A percentile compares a stretch with the other conserved stretches of the same genome.
Evolutionary conservation across 2,888 invertebrate species (phyloP).

Genomic region (Willowsia nigromaculata): DNA sequence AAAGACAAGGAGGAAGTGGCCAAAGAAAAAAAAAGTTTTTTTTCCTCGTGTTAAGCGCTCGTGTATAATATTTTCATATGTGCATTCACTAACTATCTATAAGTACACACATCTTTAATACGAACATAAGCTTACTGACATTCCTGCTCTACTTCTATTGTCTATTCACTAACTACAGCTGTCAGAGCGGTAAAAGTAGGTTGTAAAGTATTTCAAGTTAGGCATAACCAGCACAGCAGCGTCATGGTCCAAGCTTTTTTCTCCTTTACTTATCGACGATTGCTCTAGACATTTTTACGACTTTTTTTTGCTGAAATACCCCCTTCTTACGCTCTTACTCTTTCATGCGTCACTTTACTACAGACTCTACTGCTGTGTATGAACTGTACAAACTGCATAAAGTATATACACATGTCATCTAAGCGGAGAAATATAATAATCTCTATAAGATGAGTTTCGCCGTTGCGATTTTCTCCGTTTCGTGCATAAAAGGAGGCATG

Average conservation of each 20-base stretch:
- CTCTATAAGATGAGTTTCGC: not conserved
- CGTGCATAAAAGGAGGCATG: not conserved
- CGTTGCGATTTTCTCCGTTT: not conserved
- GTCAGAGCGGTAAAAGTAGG: conserved; percentile 52
- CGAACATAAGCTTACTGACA: not conserved
- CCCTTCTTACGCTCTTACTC: not conserved
- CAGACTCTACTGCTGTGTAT: not conserved
- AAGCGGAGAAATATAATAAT: not conserved
- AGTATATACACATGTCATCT: not conserved
- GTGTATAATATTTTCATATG: not conserved
- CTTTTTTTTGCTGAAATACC: conserved; percentile 54
- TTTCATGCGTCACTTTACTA: conserved; percentile 38
- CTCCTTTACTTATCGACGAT: conserved; percentile 70
- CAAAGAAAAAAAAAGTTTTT: conserved; percentile 20
- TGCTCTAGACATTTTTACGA: conserved; percentile 74
- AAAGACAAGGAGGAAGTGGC: not conserved
- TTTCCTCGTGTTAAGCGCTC: not conserved
- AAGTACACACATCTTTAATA: too few species aligned
- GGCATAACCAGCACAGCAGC: not conserved
- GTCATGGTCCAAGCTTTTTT: conserved; percentile 44
- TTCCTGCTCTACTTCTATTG: not conserved
- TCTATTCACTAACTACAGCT: conserved; percentile 29
- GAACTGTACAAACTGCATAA: not conserved
- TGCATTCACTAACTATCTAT: too few species aligned
- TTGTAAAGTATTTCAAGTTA: conserved; percentile 50